Percentiles rank a stretch among this genome's conserved stretches.
Evolutionary conservation across 1,140 invertebrate species (phyloP).

Genomic region (Bombus confusus): DNA sequence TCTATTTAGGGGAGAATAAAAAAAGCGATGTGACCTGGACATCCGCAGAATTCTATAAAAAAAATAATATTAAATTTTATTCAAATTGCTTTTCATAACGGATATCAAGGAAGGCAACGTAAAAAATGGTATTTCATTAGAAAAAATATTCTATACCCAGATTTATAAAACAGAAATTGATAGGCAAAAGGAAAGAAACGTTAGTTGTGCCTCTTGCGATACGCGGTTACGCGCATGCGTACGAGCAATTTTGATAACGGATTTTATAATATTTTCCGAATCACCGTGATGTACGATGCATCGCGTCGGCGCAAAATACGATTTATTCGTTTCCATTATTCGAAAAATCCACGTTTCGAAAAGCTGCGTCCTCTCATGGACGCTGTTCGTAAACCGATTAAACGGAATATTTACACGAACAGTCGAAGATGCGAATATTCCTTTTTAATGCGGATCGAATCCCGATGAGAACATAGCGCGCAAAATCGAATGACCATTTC

Average conservation of each 20-base stretch:
- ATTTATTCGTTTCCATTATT: conserved; percentile 35
- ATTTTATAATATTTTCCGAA: conserved; percentile 52
- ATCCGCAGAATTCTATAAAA: neutral
- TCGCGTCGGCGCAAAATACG: neutral
- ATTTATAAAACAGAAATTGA: neutral
- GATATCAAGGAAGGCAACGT: neutral
- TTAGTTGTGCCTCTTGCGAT: conserved; percentile 30
- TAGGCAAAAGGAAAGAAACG: conserved; percentile 19
- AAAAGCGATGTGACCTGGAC: too few species aligned
- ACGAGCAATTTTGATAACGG: conserved; percentile 30
- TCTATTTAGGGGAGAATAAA: neutral
- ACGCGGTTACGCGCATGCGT: conserved; percentile 32
- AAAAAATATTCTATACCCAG: neutral
- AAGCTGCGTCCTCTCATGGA: neutral
- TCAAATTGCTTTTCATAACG: neutral
- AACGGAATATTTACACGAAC: neutral
- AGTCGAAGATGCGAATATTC: neutral
- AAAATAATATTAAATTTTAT: neutral
- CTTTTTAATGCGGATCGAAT: neutral
- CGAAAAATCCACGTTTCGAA: neutral
- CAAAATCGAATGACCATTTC: neutral
- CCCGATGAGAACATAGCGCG: too few species aligned
- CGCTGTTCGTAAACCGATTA: neutral
- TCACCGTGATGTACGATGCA: conserved; percentile 26
- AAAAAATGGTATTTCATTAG: neutral